phyloP scores from a whole-genome alignment of 1,140 invertebrate species.

The Zaprionus ghesquierei region DNA sequence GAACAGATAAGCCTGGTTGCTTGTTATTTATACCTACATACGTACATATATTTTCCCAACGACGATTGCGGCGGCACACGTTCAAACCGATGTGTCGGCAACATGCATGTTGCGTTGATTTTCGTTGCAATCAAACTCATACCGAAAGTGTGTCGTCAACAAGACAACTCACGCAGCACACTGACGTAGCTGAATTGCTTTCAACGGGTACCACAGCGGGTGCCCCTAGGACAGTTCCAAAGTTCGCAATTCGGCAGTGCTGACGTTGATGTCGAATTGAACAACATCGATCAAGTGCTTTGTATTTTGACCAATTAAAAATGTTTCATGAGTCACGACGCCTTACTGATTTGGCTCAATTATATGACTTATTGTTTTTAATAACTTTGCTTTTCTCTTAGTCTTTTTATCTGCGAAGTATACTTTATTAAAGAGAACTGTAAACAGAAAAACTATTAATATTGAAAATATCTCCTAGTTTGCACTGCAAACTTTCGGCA shows the following conservation, averaged over 20 bases:
- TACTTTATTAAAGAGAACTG: no score
- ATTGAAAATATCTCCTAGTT: no score
- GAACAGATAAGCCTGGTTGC: conserved; percentile 45
- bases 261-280: background rate
- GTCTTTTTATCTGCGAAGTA: no score
- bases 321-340: no score
- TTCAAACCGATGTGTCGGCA: conserved; percentile 22
- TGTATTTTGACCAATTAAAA: conserved; percentile 13
- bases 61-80: conserved; percentile 22
- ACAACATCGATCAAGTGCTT: background rate
- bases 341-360: background rate
- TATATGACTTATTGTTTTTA: background rate
- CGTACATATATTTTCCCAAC: conserved; percentile 11
- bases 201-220: background rate
- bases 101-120: conserved; percentile 5
- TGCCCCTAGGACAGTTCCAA: conserved; percentile 34
- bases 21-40: no score
- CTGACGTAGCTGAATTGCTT: conserved; percentile 24
- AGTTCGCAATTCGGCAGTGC: conserved; percentile 35
- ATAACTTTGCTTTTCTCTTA: background rate
- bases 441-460: no score
- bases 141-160: conserved; percentile 42
- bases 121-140: conserved; percentile 42
- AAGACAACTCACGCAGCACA: conserved; percentile 8
- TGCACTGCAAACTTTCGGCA: no score